Conservation (phyloP, 2,797 vertebrate genomes). For the Fratercula arctica region DNA sequence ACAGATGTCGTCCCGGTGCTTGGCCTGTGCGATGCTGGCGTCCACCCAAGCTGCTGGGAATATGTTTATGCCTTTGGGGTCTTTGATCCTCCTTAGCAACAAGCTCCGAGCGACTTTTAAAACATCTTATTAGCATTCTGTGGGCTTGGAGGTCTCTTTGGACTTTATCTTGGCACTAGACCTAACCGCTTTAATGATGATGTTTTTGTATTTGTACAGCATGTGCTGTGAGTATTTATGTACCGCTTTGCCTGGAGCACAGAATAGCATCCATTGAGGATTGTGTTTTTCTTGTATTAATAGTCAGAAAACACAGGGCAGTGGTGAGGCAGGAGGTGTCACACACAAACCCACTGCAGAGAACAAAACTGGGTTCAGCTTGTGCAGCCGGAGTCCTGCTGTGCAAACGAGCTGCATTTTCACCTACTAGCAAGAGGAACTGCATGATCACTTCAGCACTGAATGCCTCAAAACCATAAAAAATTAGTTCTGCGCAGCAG, state of each 20-base stretch:
- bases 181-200: not conserved
- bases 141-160: not conserved
- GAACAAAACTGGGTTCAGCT: not conserved
- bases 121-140: not conserved
- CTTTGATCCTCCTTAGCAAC: not conserved
- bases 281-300: not conserved
- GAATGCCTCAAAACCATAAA: not conserved
- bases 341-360: not conserved
- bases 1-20: accelerated
- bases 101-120: not conserved
- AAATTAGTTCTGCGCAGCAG: not conserved
- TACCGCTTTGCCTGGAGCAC: not conserved
- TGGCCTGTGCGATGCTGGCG: not conserved
- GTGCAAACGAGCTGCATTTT: not conserved
- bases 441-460: not conserved
- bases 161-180: not conserved
- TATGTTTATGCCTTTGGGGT: not conserved
- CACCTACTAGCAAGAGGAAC: not conserved
- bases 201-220: not conserved
- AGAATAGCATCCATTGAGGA: not conserved
- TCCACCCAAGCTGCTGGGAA: not conserved
- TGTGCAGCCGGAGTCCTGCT: accelerated
- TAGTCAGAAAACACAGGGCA: not conserved
- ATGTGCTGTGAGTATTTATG: not conserved
- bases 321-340: not conserved